These are phyloP conservation scores for Thunnus albacares DNA, from an alignment of 2,797 vertebrate genomes.

Conservation along the genomic window DNA sequence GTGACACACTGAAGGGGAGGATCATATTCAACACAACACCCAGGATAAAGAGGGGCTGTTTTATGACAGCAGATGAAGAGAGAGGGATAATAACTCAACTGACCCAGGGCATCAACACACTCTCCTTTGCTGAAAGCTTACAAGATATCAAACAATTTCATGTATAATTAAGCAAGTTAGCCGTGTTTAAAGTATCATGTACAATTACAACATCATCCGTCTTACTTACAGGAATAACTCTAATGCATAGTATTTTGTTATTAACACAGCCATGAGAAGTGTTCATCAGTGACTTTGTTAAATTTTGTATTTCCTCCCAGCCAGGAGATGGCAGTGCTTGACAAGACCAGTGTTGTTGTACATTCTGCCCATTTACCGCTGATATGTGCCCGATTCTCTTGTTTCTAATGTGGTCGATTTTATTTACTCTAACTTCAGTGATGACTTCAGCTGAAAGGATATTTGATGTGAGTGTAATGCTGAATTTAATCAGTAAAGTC, in stretches of 20 bases:
- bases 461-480: not conserved
- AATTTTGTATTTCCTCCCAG: not conserved
- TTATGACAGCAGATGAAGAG: not conserved
- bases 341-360: conserved; percentile 41
- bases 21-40: conserved; percentile 23
- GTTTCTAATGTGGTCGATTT: not conserved
- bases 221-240: too few species aligned
- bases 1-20: conserved; percentile 12
- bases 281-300: not conserved
- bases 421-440: not conserved
- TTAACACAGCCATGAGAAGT: not conserved
- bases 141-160: not conserved
- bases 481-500: not conserved
- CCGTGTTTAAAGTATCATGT: not conserved
- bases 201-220: not conserved
- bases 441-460: not conserved
- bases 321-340: conserved; percentile 81
- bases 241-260: not conserved
- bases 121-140: conserved; percentile 12
- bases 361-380: not conserved
- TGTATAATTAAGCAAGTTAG: not conserved
- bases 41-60: not conserved
- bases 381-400: not conserved
- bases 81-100: conserved; percentile 12
- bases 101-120: not conserved